Evolutionary conservation across 2,797 vertebrate genomes (phyloP).

Genomic region (Podargus strigoides): DNA sequence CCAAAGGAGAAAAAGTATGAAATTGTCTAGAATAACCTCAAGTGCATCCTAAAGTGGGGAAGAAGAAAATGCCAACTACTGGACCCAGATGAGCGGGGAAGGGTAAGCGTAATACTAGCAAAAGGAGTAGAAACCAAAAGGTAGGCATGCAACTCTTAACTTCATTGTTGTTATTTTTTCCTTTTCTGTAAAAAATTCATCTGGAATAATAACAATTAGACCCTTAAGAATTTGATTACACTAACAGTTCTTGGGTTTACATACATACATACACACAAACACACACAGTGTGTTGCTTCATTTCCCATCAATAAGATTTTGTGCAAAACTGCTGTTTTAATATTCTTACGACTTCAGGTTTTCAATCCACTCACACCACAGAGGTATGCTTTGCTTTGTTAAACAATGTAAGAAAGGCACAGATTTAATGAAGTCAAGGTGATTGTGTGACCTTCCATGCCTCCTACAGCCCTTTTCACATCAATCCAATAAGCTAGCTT

Average conservation of each 20-base stretch:
- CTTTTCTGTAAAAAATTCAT: background rate
- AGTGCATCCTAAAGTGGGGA: background rate
- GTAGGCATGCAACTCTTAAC: accelerated
- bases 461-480: background rate
- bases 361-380: background rate
- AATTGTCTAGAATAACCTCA: background rate
- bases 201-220: background rate
- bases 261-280: background rate
- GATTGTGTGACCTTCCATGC: background rate
- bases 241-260: background rate
- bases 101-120: background rate
- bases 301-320: background rate
- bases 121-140: background rate
- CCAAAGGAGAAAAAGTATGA: background rate
- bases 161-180: background rate
- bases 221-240: background rate
- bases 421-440: background rate
- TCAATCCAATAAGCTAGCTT: background rate
- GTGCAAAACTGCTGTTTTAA: background rate
- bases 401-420: background rate
- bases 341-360: background rate
- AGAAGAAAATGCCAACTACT: background rate
- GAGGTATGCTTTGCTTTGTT: background rate
- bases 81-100: background rate
- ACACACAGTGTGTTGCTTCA: background rate